Base-by-base conservation (phyloP, 53 echinoderm and acorn worm genomes). In the Pentamera pediparva region DNA sequence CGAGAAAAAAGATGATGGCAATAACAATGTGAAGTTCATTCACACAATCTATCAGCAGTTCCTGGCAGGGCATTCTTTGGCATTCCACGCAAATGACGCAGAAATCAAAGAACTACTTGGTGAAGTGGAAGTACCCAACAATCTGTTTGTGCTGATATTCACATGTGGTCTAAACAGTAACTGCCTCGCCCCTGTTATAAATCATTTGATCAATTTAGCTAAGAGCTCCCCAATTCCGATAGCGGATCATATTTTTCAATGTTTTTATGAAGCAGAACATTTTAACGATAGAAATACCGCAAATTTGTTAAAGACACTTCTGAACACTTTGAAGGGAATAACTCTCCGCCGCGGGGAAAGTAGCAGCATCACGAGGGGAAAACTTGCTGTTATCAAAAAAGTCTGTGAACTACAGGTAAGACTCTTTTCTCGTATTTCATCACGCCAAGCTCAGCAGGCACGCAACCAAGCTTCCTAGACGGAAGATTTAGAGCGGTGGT, bases 41-140 rank as follows among this genome's bases (percentile, higher is more conserved):
- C 64, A 64, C 13, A 37, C 39, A 3, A 64, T 64, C 7, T 64
- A 64, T 64, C 64, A 64, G 21, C 64, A 64, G 20, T 64, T 64
- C 25, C 12, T 64, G 1, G 64, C 36, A 13, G 64, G 37, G 10
- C 21, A 64, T 39, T 64, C 37, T 37, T 2, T 64, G 24, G 64
- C 64, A 64, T 64, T 36, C 6, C 2, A 38, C 39, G 64, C 38
- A 8, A 27, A 64, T 36, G 39, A 35, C 15, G 21, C 19, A 38
- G 20, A 64, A 37, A 17, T 64, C 6, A 37, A 64, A 37, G 37
- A 64, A 18, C 3, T 20, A 2, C 11, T 64, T 9, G 21, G 22
- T 5, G n/a, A 6, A 9, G 13, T 39, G 8, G 11, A 35, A 32
- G 10, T 64, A 6, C 21, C 64, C 37, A 64, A 64, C 25, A 37